These are phyloP conservation scores for Arctocebus calabarensis DNA, from an alignment of 2,797 vertebrate genomes.

Conservation along the genomic window DNA sequence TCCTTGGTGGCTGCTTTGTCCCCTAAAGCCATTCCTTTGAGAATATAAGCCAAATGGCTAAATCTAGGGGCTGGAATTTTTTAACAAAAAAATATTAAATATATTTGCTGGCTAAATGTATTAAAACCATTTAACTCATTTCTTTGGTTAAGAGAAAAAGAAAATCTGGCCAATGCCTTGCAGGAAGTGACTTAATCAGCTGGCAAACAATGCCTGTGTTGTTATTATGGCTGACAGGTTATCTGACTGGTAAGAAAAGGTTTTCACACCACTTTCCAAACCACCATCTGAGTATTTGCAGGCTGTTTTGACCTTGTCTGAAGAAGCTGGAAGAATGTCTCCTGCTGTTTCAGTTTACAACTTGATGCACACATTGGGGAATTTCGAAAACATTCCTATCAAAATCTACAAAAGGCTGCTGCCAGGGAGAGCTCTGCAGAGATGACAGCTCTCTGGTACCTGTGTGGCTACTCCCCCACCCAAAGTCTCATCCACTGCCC, in stretches of 20 bases:
- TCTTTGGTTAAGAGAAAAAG: slow-evolving; percentile 71
- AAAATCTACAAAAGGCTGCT: slow-evolving; percentile 9
- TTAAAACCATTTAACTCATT: slow-evolving; percentile 67
- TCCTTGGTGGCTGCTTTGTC: background rate
- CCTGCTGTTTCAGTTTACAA: slow-evolving; percentile 10
- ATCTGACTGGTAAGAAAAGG: background rate
- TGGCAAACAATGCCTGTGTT: background rate
- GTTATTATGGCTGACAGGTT: background rate
- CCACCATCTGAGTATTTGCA: background rate
- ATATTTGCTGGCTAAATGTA: slow-evolving; percentile 59
- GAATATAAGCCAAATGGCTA: slow-evolving; percentile 36
- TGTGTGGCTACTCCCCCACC: background rate
- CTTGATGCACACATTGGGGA: background rate
- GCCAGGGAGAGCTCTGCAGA: background rate
- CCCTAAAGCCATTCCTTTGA: slow-evolving; percentile 40
- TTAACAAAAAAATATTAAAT: background rate
- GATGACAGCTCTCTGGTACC: background rate
- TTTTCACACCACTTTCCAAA: background rate
- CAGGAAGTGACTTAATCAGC: background rate
- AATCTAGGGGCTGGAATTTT: background rate
- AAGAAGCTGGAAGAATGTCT: slow-evolving; percentile 24
- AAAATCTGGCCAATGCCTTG: slow-evolving; percentile 48
- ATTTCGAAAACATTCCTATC: slow-evolving; percentile 14
- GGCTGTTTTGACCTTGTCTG: background rate
- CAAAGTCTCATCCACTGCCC: background rate